Conservation (phyloP, 2,113 vertebrate genomes). For the Gasterosteus nipponicus region DNA sequence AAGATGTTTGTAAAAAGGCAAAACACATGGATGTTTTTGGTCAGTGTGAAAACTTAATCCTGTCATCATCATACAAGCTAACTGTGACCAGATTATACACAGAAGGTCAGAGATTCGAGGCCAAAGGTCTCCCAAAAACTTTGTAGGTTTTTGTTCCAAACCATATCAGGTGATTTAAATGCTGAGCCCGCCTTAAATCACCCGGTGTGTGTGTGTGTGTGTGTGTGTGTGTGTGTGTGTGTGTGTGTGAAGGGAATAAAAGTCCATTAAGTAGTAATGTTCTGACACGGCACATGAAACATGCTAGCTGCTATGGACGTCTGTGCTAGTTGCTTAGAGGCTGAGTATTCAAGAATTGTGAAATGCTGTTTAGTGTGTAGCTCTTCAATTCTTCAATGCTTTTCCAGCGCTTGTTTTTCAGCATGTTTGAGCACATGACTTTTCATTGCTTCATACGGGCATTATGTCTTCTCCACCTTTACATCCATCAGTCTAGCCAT, state of each 20-base stretch:
- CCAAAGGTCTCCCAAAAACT: neutral
- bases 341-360: constrained; percentile 40
- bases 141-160: neutral
- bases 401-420: constrained; percentile 17
- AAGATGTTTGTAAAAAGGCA: neutral
- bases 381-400: constrained; percentile 29
- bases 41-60: neutral
- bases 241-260: constrained; percentile 33
- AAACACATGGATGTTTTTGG: constrained; percentile 25
- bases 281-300: neutral
- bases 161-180: neutral
- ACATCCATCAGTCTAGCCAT: constrained; percentile 63
- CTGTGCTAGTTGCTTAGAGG: constrained; percentile 11
- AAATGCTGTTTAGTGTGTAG: neutral
- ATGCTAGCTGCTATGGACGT: neutral
- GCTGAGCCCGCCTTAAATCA: neutral
- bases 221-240: constrained; percentile 2
- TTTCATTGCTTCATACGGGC: constrained; percentile 36
- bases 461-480: constrained; percentile 44
- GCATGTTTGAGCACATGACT: constrained; percentile 42
- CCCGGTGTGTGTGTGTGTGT: neutral
- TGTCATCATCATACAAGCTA: constrained; percentile 14
- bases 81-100: constrained; percentile 19
- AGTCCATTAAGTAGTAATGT: neutral
- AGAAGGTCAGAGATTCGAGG: neutral